Base-by-base conservation (phyloP, 2,797 vertebrate species). In the Sparus aurata region DNA sequence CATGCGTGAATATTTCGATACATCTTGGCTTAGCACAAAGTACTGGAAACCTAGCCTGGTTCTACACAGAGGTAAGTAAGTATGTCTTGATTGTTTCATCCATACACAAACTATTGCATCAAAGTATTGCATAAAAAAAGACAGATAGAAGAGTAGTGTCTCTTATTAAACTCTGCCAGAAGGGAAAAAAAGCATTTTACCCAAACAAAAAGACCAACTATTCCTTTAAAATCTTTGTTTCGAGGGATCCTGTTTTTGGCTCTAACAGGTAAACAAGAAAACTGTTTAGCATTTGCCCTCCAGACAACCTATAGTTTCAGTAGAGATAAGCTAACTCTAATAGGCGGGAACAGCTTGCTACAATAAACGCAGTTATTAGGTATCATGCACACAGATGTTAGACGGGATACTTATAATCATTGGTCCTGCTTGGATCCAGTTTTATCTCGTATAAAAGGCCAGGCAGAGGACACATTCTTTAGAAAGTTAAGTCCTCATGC, bases 401-500 rank as follows among this genome's bases (percentile, higher is more conserved):
- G 25, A 43, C 25, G 23, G 25, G 12, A 67, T 41, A 43, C 57
- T 57, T 27, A 9, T 4, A 46, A 41, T 61, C 25, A 54, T 34
- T 16, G 30, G 52, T 53, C 17, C 69, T 52, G n/a, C 57, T 49
- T 73, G 54, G 22, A 61, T 57, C 38, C 50, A 27, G 69, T 27
- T 50, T 62, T n/a, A 61, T 1, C 54, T 73, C 34, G 7, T 53
- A 43, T 57, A 45, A 69, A 63, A 65, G 27, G 23, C 47, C 54
- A 68, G 58, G 75, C 46, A 55, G 73, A 76, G 73, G 72, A 54
- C 73, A 49, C 17, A 10, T 52, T 49, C 16, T 68, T 65, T 23
- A 58, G 74, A 55, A 47, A 79, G 63, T 74, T 38, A 50, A 81
- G 69, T 58, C 43, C 46, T 80, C 71, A 34, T 20, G 45, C 46